phyloP scores from a whole-genome alignment of 2,797 vertebrate species.

The Emydoidea blandingii region DNA sequence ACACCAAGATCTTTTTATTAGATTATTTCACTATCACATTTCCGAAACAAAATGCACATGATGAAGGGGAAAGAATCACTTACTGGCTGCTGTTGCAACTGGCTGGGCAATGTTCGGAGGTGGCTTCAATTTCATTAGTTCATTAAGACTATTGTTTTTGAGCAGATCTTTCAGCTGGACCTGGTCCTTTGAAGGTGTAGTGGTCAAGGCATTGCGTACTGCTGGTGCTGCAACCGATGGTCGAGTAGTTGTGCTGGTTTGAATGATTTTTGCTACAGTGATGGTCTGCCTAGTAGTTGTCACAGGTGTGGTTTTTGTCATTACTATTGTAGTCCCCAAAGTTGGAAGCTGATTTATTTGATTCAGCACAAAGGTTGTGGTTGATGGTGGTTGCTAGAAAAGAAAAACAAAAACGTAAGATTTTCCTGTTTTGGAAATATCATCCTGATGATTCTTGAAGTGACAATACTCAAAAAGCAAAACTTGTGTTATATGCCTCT shows the following conservation, averaged over 20 bases:
- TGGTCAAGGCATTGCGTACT: conserved; percentile 84
- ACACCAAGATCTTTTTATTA: rapidly evolving
- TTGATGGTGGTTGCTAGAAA: conserved; percentile 94
- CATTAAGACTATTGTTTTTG: conserved; percentile 92
- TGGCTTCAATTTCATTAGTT: conserved; percentile 98
- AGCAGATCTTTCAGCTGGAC: conserved; percentile 96
- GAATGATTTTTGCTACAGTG: conserved; percentile 96
- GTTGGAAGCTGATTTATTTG: conserved; percentile 98
- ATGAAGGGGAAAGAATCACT: conserved; percentile 67
- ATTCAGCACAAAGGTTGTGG: conserved; percentile 99
- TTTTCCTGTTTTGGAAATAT: not conserved
- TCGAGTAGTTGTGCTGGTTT: conserved; percentile 89
- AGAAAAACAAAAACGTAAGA: conserved; percentile 13
- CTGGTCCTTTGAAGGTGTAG: conserved; percentile 91
- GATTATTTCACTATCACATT: not conserved
- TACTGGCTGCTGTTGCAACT: conserved; percentile 93
- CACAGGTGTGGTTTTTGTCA: conserved; percentile 91
- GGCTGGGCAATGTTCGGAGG: conserved; percentile 96
- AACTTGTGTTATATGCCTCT: not conserved
- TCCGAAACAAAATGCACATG: rapidly evolving
- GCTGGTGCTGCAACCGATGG: conserved; percentile 84
- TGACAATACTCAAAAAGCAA: not conserved
- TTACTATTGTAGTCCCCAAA: conserved; percentile 90
- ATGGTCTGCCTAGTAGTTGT: conserved; percentile 94
- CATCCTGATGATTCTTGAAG: not conserved